A percentile compares a stretch with the other conserved stretches of the same genome.
phyloP scores from a whole-genome alignment of 2,888 invertebrate genomes.

The Tetanocera ferruginea region DNA sequence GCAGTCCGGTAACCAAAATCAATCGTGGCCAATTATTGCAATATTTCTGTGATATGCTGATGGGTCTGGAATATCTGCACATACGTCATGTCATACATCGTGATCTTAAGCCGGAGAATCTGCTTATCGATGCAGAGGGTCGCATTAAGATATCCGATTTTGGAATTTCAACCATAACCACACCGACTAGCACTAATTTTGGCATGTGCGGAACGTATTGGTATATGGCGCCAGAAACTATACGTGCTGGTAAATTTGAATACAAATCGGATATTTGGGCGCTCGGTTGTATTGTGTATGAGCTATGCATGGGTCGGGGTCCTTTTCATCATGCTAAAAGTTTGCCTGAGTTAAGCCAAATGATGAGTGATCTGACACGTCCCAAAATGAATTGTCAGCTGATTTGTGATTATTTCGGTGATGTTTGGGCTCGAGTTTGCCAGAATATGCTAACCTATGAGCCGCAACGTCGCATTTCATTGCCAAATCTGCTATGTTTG shows the following conservation, averaged over 20 bases:
- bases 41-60: conserved; percentile 69
- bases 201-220: conserved; percentile 74
- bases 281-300: conserved; percentile 79
- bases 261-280: conserved; percentile 83
- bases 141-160: conserved; percentile 81
- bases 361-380: conserved; percentile 50
- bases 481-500: conserved; percentile 58
- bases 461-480: conserved; percentile 56
- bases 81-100: conserved; percentile 72
- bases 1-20: conserved; percentile 39
- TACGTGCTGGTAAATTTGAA: conserved; percentile 76
- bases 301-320: conserved; percentile 70
- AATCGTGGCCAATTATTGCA: conserved; percentile 58
- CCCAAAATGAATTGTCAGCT: conserved; percentile 55
- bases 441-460: conserved; percentile 62
- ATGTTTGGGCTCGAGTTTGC: conserved; percentile 59
- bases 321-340: conserved; percentile 56
- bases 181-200: conserved; percentile 42
- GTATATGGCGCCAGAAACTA: conserved; percentile 81
- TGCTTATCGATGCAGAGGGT: conserved; percentile 76
- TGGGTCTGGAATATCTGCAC: conserved; percentile 67
- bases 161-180: conserved; percentile 71
- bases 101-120: conserved; percentile 83
- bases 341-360: conserved; percentile 51
- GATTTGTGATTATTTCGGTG: conserved; percentile 52